Conservation (phyloP, 2,797 vertebrate genomes). For the Heliangelus exortis region DNA sequence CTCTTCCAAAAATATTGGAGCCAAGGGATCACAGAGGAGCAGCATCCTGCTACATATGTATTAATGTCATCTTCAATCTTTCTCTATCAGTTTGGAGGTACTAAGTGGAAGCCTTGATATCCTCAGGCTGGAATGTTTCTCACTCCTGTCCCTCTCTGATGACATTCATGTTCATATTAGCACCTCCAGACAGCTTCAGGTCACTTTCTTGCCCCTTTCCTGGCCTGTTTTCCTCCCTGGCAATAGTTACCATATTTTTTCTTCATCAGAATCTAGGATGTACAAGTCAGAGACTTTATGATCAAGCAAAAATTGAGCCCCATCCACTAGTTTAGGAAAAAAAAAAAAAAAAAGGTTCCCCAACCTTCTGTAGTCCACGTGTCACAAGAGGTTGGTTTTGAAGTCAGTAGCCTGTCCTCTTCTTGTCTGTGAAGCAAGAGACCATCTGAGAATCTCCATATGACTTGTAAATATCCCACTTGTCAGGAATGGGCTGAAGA, state of each 20-base stretch:
- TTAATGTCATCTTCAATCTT: slow-evolving; percentile 15
- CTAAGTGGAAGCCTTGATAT: slow-evolving; percentile 40
- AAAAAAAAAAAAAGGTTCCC: background rate
- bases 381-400: background rate
- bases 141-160: background rate
- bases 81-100: background rate
- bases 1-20: background rate
- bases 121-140: background rate
- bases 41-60: background rate
- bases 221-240: background rate
- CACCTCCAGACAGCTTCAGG: background rate
- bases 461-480: background rate
- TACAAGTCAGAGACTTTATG: background rate
- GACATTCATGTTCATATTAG: background rate
- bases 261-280: background rate
- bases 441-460: background rate
- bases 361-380: background rate
- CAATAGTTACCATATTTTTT: background rate
- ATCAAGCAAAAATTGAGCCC: background rate
- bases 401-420: background rate
- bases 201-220: background rate
- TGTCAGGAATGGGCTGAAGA: background rate
- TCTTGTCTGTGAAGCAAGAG: background rate
- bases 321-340: background rate
- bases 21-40: no score